Conservation (phyloP, 2,113 vertebrate species). For the Thalassarche chlororhynchos region DNA sequence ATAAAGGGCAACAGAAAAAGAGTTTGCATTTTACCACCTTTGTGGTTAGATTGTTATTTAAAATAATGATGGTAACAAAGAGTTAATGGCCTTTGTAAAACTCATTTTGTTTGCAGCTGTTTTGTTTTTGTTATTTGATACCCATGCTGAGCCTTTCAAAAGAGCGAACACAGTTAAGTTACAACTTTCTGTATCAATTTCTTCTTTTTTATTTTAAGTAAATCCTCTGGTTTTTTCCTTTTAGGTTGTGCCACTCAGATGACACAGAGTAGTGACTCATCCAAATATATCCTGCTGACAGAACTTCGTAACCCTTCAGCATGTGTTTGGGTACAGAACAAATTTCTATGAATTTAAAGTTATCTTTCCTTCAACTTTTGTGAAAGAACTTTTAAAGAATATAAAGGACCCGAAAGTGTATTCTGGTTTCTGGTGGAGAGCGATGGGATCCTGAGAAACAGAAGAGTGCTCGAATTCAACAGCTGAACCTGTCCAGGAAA, state of each 20-base stretch:
- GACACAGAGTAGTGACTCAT: not conserved
- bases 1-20: not conserved
- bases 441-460: not conserved
- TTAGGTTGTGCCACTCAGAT: not conserved
- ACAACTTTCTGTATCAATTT: not conserved
- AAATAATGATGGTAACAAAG: not conserved
- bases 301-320: not conserved
- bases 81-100: not conserved
- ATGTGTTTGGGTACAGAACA: not conserved
- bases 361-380: not conserved
- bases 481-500: not conserved
- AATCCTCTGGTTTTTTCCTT: not conserved
- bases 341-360: not conserved
- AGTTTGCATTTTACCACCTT: not conserved
- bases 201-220: not conserved
- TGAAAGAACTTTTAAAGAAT: not conserved
- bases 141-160: not conserved
- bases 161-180: not conserved
- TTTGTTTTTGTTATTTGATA: not conserved
- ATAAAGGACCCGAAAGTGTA: not conserved
- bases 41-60: not conserved
- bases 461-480: not conserved
- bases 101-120: not conserved
- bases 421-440: not conserved
- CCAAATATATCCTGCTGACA: not conserved